phyloP scores from a whole-genome alignment of 2,888 invertebrate genomes.

The Eristalis arbustorum region DNA sequence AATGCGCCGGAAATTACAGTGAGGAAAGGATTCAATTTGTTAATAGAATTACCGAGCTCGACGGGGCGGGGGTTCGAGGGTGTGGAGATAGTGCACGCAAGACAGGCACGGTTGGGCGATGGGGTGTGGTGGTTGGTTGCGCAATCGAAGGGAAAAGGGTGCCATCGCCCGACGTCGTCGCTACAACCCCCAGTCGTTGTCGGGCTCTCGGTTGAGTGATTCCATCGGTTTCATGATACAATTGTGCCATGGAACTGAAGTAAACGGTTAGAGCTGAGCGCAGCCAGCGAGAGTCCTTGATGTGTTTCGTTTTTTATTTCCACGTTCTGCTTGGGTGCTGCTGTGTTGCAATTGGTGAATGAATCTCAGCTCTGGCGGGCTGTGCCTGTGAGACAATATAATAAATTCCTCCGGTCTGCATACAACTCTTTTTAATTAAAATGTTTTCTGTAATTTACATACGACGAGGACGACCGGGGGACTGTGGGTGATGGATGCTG shows the following conservation, averaged over 20 bases:
- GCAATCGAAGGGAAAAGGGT: conserved; percentile 12
- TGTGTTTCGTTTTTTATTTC: background rate
- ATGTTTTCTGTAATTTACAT: background rate
- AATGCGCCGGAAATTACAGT: conserved; percentile 77
- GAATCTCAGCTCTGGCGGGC: background rate
- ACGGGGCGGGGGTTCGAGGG: background rate
- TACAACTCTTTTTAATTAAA: background rate
- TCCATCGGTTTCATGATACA: no score
- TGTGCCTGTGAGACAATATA: background rate
- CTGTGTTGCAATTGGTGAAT: background rate
- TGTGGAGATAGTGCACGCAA: background rate
- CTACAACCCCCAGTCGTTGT: background rate
- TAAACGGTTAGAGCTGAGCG: conserved; percentile 2
- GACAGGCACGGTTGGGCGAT: background rate
- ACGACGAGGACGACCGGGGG: background rate
- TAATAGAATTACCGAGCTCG: conserved; percentile 56
- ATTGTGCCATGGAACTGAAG: conserved; percentile 37
- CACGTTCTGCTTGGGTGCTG: background rate
- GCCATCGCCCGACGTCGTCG: background rate
- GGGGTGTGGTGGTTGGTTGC: background rate
- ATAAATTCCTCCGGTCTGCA: background rate
- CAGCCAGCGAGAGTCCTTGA: conserved; percentile 19
- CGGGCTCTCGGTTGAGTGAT: conserved; percentile 26
- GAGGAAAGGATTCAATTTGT: conserved; percentile 73
- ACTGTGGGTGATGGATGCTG: background rate